Percentiles rank a stretch among this genome's conserved stretches.
Evolutionary conservation across 2,888 invertebrate genomes (phyloP).

Genomic region (Aspidapion aeneum): DNA sequence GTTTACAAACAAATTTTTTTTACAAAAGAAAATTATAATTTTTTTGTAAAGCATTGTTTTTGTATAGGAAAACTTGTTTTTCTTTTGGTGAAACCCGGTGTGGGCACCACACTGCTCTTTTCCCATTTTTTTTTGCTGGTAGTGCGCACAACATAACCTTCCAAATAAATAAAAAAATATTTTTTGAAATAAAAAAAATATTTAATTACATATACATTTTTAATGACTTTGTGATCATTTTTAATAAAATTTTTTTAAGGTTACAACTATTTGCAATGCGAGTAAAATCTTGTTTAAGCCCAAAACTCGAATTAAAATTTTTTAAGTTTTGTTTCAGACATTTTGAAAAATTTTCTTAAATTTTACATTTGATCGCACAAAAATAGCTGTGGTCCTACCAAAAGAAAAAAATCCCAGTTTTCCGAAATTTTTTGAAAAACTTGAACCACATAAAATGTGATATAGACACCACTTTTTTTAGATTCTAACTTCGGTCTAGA

Average conservation of each 20-base stretch:
- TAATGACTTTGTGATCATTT: too few species aligned
- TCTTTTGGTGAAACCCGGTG: constrained; percentile 55
- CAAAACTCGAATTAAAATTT: not conserved
- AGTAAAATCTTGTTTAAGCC: not conserved
- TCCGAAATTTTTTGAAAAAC: not conserved
- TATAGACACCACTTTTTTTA: not conserved
- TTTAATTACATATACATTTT: too few species aligned
- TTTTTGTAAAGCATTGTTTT: too few species aligned
- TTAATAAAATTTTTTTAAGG: constrained; percentile 17
- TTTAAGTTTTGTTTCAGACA: not conserved
- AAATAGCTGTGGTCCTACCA: not conserved
- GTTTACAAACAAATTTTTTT: not conserved
- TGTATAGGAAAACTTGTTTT: constrained; percentile 20
- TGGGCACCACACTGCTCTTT: constrained; percentile 88
- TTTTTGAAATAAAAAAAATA: constrained; percentile 14
- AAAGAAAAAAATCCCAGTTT: constrained; percentile 1
- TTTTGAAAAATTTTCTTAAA: not conserved
- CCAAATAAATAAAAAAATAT: too few species aligned
- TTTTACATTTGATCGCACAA: not conserved
- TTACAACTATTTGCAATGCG: constrained; percentile 23
- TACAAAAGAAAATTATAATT: too few species aligned
- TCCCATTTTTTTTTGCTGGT: constrained; percentile 69
- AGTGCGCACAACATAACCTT: constrained; percentile 82
- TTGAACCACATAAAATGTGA: not conserved
- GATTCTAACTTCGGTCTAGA: not conserved